Evolutionary conservation across 2,888 invertebrate genomes (phyloP), one percentile per base, ranked within the genome.

Genomic region (Dexiosoma caninum): DNA sequence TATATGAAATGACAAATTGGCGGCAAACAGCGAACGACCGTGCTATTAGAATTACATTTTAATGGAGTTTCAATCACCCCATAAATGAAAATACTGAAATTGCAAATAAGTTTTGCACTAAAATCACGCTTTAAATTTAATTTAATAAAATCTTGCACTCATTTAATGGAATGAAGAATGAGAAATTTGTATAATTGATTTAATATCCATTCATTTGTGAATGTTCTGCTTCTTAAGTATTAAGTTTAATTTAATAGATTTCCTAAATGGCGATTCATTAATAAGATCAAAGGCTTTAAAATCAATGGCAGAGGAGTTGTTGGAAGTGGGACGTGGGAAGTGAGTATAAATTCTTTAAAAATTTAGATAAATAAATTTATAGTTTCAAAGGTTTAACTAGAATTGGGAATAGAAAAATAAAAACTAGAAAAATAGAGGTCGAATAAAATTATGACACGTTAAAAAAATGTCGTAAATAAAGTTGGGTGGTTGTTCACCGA

Each of bases 1-100:
- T n/a, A n/a, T n/a, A n/a, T n/a, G 49, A 74, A 81, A 77, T 77
- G 72, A 37, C 77, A 77, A 77, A 74, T 72, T 77, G 81, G 72
- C 77, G 77, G 64, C 60, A 77, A 69, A 62, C 62, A 42, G 27
- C 10, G 10, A 37, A 12, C 53, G 51, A 30, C 9, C 30, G 64
- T n/a, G n/a, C n/a, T 53, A 74, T 42, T 53, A 42, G 55, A 76
- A 53, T 59, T 42, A 71, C 49, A 37, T 42, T 72, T 64, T 69
- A 62, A 69, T 72, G 19, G 21, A 80, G 60, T 67, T 64, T 57
- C n/a, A 46, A 14, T 23, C 30, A n/a, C 19, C 59, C 51, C 35
- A 53, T 19, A 10, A 51, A 51, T 27, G n/a, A 23, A 66, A 67
- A 0, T 64, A 10, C 19, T 7, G 16, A 55, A 72, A 51, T 70